Evolutionary conservation across 2,113 vertebrate genomes (phyloP).

Genomic region (Urocolius indicus): DNA sequence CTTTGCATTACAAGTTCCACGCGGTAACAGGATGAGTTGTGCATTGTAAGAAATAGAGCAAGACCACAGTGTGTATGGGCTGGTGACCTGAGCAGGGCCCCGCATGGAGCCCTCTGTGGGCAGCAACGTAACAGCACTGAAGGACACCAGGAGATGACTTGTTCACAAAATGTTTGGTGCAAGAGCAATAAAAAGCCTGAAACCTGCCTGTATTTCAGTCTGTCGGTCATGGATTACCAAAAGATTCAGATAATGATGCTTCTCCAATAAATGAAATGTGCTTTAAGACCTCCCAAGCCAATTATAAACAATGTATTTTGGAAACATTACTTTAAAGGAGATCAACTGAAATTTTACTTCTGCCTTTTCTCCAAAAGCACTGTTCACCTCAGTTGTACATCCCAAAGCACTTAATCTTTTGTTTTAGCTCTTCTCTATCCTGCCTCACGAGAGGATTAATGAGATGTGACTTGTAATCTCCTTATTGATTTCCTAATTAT

Average conservation of each 20-base stretch:
- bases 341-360: neutral
- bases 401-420: constrained; percentile 2
- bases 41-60: neutral
- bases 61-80: neutral
- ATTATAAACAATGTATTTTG: neutral
- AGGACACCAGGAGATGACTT: neutral
- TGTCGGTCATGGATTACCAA: neutral
- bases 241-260: neutral
- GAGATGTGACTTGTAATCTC: constrained; percentile 48
- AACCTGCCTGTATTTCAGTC: neutral
- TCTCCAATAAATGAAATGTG: neutral
- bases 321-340: neutral
- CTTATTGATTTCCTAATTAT: constrained; percentile 55
- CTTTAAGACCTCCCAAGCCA: neutral
- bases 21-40: neutral
- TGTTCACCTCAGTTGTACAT: neutral
- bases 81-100: neutral
- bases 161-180: neutral
- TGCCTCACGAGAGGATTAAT: constrained; percentile 28
- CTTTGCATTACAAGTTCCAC: neutral
- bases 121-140: neutral
- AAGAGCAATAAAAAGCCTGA: neutral
- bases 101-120: neutral
- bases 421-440: neutral
- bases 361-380: neutral